phyloP scores from a whole-genome alignment of 2,113 vertebrate genomes.

The Ellobius talpinus region DNA sequence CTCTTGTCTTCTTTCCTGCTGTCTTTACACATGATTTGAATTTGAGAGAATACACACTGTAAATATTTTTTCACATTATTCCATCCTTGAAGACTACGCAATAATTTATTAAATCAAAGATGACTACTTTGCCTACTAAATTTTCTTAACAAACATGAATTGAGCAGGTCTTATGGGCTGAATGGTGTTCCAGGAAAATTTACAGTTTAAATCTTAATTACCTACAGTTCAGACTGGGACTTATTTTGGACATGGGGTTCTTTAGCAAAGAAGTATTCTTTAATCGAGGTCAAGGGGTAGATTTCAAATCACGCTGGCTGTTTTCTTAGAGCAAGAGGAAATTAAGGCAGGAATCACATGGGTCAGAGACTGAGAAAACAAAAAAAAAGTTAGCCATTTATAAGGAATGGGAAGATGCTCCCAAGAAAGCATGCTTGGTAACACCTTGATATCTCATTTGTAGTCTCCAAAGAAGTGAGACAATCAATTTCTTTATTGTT shows the following conservation, averaged over 20 bases:
- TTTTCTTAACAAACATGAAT: neutral
- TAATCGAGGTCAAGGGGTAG: neutral
- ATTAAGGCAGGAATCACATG: neutral
- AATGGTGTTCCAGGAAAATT: neutral
- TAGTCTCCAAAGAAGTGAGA: neutral
- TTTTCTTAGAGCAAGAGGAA: neutral
- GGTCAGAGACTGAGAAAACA: neutral
- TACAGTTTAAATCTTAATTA: neutral
- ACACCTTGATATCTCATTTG: neutral
- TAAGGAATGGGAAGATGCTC: neutral
- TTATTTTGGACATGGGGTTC: neutral
- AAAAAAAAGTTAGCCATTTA: neutral
- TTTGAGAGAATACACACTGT: neutral
- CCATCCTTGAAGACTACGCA: neutral
- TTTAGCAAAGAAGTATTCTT: neutral
- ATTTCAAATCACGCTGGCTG: neutral
- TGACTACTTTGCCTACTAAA: neutral
- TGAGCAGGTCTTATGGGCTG: neutral
- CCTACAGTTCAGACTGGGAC: neutral
- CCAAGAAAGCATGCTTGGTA: neutral
- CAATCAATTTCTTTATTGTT: neutral
- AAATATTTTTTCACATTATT: neutral
- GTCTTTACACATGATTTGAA: neutral
- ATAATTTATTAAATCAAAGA: neutral
- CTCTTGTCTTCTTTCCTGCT: neutral